A percentile compares a stretch with the other conserved stretches of the same genome.
Evolutionary conservation across 2,888 invertebrate genomes (phyloP).

Genomic region (Aspidiotus rigidus): DNA sequence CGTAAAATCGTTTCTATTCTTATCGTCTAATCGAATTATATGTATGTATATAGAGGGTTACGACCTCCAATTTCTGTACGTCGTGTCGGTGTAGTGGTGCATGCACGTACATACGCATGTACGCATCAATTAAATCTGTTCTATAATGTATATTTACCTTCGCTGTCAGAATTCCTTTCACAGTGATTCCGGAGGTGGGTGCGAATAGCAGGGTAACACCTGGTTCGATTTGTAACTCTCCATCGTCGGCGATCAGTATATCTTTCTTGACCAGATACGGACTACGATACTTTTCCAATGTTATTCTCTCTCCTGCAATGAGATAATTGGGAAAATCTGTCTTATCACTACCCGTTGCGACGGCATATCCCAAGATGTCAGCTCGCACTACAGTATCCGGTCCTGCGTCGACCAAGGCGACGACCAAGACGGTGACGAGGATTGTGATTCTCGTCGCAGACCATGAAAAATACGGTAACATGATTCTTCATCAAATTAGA

Average conservation of each 20-base stretch:
- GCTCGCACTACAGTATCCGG: not conserved
- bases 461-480: not conserved
- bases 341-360: not conserved
- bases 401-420: not conserved
- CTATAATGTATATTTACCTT: conserved; percentile 52
- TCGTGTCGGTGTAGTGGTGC: too few species aligned
- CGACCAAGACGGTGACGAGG: not conserved
- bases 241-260: conserved; percentile 65
- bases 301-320: conserved; percentile 3
- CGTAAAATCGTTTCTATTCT: too few species aligned
- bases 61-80: too few species aligned
- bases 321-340: conserved; percentile 13
- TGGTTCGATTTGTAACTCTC: conserved; percentile 74
- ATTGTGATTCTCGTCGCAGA: not conserved
- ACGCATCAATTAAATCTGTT: too few species aligned
- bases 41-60: too few species aligned
- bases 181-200: conserved; percentile 86
- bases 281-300: conserved; percentile 44
- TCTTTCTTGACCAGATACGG: conserved; percentile 73
- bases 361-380: not conserved
- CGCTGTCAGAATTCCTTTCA: conserved; percentile 78
- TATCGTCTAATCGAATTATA: too few species aligned
- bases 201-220: conserved; percentile 84
- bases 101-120: too few species aligned
- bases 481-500: conserved; percentile 9